Percentiles rank a stretch among this genome's conserved stretches.
Conservation (phyloP, 2,797 vertebrate genomes). For the Onychomys leucogaster region DNA sequence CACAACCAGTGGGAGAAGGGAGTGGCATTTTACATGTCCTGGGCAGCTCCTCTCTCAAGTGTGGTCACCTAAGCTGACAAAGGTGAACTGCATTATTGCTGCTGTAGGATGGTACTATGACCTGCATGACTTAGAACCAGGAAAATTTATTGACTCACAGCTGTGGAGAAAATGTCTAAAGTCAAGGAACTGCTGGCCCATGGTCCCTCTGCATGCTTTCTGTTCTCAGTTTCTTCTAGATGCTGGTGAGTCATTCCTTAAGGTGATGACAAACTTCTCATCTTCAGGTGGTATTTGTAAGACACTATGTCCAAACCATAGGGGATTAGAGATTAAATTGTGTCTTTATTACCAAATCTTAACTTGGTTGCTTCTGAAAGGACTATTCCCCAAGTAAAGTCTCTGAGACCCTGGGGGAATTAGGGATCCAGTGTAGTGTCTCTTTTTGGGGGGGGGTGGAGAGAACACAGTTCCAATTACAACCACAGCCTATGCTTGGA, state of each 20-base stretch:
- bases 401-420: not conserved
- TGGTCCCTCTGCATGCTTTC: too few species aligned
- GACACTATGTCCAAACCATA: not conserved
- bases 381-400: not conserved
- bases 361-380: not conserved
- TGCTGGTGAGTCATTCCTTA: not conserved
- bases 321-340: not conserved
- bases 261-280: not conserved
- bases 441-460: not conserved
- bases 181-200: not conserved
- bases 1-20: not conserved
- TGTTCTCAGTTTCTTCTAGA: not conserved
- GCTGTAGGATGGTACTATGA: not conserved
- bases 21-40: not conserved
- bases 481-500: not conserved
- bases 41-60: not conserved
- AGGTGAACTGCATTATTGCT: not conserved
- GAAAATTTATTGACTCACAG: not conserved
- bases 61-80: not conserved
- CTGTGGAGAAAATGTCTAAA: not conserved
- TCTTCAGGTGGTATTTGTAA: not conserved
- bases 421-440: not conserved
- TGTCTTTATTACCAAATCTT: not conserved
- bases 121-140: not conserved
- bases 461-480: not conserved